phyloP scores from a whole-genome alignment of 2,797 vertebrate species.

The Mastacembelus armatus region DNA sequence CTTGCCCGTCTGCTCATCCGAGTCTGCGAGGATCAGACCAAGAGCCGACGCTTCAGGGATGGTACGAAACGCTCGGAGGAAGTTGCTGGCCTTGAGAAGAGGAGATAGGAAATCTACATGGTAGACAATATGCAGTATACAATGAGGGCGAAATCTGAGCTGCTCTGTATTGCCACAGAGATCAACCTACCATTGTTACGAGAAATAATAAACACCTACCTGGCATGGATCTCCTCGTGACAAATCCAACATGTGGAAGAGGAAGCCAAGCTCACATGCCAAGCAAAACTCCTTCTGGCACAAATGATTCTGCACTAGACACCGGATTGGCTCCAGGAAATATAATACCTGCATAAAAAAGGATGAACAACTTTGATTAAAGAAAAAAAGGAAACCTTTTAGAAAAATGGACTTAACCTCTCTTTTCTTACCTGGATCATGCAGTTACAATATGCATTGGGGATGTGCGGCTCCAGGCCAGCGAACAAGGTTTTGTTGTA shows the following conservation, averaged over 20 bases:
- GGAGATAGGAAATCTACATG: background rate
- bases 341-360: slow-evolving; percentile 89
- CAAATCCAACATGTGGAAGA: slow-evolving; percentile 98
- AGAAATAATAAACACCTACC: slow-evolving; percentile 72
- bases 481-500: slow-evolving; percentile 98
- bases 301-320: slow-evolving; percentile 96
- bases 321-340: slow-evolving; percentile 95
- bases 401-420: background rate
- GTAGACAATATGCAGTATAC: background rate
- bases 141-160: background rate
- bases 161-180: background rate
- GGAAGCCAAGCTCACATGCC: slow-evolving; percentile 96
- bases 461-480: slow-evolving; percentile 97
- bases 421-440: slow-evolving; percentile 93
- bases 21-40: slow-evolving; percentile 96
- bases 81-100: slow-evolving; percentile 92
- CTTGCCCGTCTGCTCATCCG: slow-evolving; percentile 96
- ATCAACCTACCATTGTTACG: background rate
- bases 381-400: background rate
- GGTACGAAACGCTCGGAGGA: slow-evolving; percentile 96
- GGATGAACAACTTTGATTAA: background rate
- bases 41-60: slow-evolving; percentile 97
- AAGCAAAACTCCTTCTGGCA: slow-evolving; percentile 99
- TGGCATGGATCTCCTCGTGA: slow-evolving; percentile 97
- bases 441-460: slow-evolving; percentile 99